Conservation (phyloP, 2,113 vertebrate genomes). For the Gavia stellata region DNA sequence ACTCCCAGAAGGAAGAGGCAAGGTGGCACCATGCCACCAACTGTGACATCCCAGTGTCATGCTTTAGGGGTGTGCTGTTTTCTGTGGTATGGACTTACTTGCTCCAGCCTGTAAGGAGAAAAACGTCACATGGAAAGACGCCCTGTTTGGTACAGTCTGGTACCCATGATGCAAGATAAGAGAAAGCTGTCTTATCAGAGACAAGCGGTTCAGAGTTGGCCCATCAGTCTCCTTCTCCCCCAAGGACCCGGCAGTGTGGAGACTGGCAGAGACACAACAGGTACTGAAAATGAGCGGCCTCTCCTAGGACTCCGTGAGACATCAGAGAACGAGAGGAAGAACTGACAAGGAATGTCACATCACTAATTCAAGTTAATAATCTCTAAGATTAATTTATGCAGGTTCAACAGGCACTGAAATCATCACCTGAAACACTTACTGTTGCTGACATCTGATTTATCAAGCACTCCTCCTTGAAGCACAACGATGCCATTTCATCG, state of each 20-base stretch:
- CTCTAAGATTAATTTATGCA: neutral
- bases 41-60: neutral
- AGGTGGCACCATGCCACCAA: neutral
- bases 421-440: conserved; percentile 66
- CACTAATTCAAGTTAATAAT: neutral
- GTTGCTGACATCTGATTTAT: conserved; percentile 72
- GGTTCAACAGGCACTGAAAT: neutral
- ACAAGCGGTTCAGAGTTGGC: neutral
- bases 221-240: neutral
- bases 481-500: conserved; percentile 80
- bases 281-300: neutral
- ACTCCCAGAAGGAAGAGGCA: neutral
- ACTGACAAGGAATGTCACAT: neutral
- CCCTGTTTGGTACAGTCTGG: neutral
- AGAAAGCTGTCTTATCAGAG: neutral
- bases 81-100: neutral
- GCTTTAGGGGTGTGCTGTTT: neutral
- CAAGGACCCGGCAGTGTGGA: neutral
- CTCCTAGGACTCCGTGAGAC: neutral
- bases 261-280: neutral
- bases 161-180: rapidly evolving
- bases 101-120: neutral
- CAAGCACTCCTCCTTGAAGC: conserved; percentile 76
- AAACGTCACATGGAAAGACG: rapidly evolving
- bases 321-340: neutral